phyloP scores from a whole-genome alignment of 2,888 invertebrate species.

The Camponotus fellah region DNA sequence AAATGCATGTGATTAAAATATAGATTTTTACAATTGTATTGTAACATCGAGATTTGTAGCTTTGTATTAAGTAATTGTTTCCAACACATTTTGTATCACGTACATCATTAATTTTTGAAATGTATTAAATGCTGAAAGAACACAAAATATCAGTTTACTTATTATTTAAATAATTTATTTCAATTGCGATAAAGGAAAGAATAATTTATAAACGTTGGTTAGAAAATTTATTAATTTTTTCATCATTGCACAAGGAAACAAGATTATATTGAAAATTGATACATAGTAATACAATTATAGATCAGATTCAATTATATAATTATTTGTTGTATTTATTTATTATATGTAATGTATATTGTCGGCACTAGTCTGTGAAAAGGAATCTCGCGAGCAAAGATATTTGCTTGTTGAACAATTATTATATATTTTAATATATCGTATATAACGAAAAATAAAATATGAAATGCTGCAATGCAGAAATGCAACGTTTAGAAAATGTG shows the following conservation, averaged over 20 bases:
- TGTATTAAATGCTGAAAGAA: conserved; percentile 51
- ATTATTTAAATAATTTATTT: conserved; percentile 57
- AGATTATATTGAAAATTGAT: not conserved
- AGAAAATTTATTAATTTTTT: conserved; percentile 9
- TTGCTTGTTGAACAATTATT: conserved; percentile 15
- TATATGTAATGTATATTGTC: not conserved
- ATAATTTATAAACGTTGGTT: not conserved
- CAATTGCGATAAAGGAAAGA: conserved; percentile 59
- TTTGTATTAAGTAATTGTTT: conserved; percentile 36
- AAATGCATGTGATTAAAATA: conserved; percentile 60
- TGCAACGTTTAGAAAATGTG: not conserved
- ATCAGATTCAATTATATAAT: not conserved
- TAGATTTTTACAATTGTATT: conserved; percentile 62
- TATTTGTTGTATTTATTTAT: not conserved
- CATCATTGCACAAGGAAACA: not conserved
- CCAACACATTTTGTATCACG: conserved; percentile 18
- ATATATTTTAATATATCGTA: not conserved
- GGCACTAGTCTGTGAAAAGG: not conserved
- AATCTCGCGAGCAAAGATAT: not conserved
- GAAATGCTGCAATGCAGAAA: conserved; percentile 1
- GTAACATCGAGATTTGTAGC: conserved; percentile 39
- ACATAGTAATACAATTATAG: not conserved
- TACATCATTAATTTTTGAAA: conserved; percentile 16
- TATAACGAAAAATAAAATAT: conserved; percentile 1
- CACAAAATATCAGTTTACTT: conserved; percentile 56